Conservation (phyloP, 2,113 vertebrate species). For the Colius striatus region DNA sequence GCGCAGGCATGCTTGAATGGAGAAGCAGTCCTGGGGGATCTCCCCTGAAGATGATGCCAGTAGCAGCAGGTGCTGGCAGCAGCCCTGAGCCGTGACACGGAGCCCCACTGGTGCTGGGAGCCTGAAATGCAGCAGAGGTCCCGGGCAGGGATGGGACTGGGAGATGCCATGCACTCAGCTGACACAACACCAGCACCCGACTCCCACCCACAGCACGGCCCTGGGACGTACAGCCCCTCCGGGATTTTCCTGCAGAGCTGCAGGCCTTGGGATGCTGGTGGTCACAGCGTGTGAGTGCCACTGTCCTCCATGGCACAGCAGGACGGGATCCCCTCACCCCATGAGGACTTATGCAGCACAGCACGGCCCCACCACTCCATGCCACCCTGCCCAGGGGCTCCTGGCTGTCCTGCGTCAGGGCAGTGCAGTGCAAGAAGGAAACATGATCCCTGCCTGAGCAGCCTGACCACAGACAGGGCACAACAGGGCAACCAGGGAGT, state of each 20-base stretch:
- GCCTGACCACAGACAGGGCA: not conserved
- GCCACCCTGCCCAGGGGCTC: not conserved
- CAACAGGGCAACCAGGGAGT: not conserved
- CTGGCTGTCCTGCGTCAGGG: accelerated
- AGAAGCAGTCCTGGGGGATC: not conserved
- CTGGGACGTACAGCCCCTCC: not conserved
- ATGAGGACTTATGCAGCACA: not conserved
- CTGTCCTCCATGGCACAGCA: accelerated
- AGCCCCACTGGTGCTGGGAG: accelerated
- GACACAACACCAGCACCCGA: not conserved
- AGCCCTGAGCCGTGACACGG: accelerated
- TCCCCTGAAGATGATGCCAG: not conserved
- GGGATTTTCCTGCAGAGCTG: too few relatives aligned
- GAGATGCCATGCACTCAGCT: too few relatives aligned
- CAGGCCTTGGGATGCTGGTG: too few relatives aligned
- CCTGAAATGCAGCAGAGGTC: not conserved
- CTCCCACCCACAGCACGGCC: not conserved
- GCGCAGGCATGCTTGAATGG: accelerated
- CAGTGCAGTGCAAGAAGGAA: accelerated
- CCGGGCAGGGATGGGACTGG: too few relatives aligned
- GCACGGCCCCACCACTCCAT: too few relatives aligned
- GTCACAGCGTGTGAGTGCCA: accelerated
- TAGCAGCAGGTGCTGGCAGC: accelerated
- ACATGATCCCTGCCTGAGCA: not conserved
- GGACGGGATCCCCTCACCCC: too few relatives aligned